A percentile compares a stretch with the other conserved stretches of the same genome.
These are phyloP conservation scores for Denticeps clupeoides DNA, from an alignment of 2,797 vertebrate genomes.

Conservation along the genomic window DNA sequence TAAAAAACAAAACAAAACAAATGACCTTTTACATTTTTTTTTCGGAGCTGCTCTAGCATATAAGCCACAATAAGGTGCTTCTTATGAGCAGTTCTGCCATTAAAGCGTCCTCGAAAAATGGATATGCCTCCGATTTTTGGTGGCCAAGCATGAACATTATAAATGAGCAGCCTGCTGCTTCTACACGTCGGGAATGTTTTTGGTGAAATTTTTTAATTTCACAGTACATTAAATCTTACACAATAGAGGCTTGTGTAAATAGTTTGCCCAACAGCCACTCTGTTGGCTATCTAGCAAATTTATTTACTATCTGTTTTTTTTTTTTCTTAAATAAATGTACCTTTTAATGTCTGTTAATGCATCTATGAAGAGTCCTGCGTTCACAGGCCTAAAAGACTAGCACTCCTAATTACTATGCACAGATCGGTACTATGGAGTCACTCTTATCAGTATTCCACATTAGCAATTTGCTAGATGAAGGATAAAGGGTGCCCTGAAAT, in stretches of 20 bases:
- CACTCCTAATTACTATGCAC: no score
- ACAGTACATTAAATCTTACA: constrained; percentile 56
- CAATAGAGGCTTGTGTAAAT: constrained; percentile 46
- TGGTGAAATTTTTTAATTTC: constrained; percentile 49
- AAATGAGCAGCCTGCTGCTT: constrained; percentile 42
- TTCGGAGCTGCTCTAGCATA: no score
- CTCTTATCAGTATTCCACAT: no score
- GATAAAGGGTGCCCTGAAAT: no score
- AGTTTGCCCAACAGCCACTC: constrained; percentile 38
- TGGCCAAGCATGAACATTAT: constrained; percentile 44
- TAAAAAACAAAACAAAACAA: no score
- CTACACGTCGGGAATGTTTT: constrained; percentile 38
- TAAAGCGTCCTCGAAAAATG: constrained; percentile 33
- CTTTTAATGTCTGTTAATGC: constrained; percentile 34
- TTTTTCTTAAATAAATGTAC: constrained; percentile 25
- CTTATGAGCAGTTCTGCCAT: constrained; percentile 19
- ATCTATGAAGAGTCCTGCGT: constrained; percentile 27
- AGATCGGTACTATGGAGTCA: no score
- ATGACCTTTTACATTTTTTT: no score
- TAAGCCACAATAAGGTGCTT: no score
- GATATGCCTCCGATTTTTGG: constrained; percentile 46
- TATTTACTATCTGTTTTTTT: no score
- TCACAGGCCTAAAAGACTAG: no score
- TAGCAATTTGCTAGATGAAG: no score
- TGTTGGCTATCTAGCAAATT: constrained; percentile 39